A percentile compares a stretch with the other conserved stretches of the same genome.
These are phyloP conservation scores for Camarhynchus parvulus DNA, from an alignment of 2,113 vertebrate species.

Conservation along the genomic window DNA sequence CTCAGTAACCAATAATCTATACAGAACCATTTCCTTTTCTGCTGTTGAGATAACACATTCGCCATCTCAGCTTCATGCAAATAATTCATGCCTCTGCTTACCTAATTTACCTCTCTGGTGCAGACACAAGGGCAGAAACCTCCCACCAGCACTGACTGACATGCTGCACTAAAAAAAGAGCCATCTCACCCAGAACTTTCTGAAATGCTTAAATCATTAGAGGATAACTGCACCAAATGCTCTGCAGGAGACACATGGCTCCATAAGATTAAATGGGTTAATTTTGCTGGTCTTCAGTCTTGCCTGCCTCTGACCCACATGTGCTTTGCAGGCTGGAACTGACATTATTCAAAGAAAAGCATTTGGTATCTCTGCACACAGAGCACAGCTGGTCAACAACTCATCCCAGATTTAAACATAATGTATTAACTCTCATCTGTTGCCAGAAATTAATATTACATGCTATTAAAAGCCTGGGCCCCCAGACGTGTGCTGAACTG, in stretches of 20 bases:
- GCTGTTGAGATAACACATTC: slow-evolving; percentile 47
- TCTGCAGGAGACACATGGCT: slow-evolving; percentile 28
- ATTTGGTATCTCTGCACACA: slow-evolving; percentile 50
- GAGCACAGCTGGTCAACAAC: slow-evolving; percentile 73
- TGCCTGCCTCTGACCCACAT: slow-evolving; percentile 58
- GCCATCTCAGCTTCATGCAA: slow-evolving; percentile 55
- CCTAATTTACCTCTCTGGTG: slow-evolving; percentile 25
- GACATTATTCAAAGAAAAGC: slow-evolving; percentile 58
- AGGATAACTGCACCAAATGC: slow-evolving; percentile 20
- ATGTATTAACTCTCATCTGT: slow-evolving; percentile 62
- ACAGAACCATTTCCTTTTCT: slow-evolving; percentile 64
- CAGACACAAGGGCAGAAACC: slow-evolving; percentile 42
- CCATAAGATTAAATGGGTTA: neutral
- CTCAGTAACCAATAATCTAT: slow-evolving; percentile 64
- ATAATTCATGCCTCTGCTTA: slow-evolving; percentile 30
- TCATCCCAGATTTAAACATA: slow-evolving; percentile 64
- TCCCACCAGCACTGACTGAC: neutral
- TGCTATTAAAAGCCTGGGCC: slow-evolving; percentile 37
- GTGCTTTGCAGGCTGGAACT: slow-evolving; percentile 72
- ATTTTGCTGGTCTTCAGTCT: slow-evolving; percentile 32
- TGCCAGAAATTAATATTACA: slow-evolving; percentile 64
- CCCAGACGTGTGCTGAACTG: slow-evolving; percentile 13
- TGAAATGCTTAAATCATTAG: neutral
- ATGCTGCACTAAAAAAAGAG: slow-evolving; percentile 2
- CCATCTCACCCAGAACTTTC: slow-evolving; percentile 16